Conservation (phyloP, 2,888 invertebrate species). For the Clunio marinus region DNA sequence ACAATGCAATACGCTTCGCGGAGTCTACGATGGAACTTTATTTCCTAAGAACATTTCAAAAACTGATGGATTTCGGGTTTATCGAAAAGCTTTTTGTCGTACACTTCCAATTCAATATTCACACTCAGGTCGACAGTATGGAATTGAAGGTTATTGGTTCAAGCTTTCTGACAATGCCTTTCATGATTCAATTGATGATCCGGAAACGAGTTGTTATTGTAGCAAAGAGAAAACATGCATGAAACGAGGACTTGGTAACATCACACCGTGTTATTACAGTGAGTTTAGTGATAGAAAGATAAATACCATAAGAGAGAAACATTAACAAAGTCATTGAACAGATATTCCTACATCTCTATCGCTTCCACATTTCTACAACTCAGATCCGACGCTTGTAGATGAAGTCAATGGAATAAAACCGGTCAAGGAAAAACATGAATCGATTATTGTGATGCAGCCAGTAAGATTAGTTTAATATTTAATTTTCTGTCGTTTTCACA, state of each 20-base stretch:
- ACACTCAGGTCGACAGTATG: slow-evolving; percentile 49
- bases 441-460: slow-evolving; percentile 65
- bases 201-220: slow-evolving; percentile 65
- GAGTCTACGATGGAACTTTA: slow-evolving; percentile 66
- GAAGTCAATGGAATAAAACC: slow-evolving; percentile 63
- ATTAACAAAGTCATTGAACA: slow-evolving; percentile 44
- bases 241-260: slow-evolving; percentile 61
- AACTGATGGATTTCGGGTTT: slow-evolving; percentile 59
- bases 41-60: slow-evolving; percentile 61
- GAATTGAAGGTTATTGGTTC: slow-evolving; percentile 60
- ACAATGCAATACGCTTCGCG: slow-evolving; percentile 63
- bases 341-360: slow-evolving; percentile 72
- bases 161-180: slow-evolving; percentile 59
- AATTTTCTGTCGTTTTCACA: background rate
- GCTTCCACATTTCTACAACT: slow-evolving; percentile 66
- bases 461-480: slow-evolving; percentile 50
- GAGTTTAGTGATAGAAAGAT: slow-evolving; percentile 44
- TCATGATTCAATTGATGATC: slow-evolving; percentile 54
- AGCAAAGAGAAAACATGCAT: slow-evolving; percentile 53
- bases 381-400: slow-evolving; percentile 57
- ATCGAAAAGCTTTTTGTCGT: slow-evolving; percentile 72
- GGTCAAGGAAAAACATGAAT: slow-evolving; percentile 52
- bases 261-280: slow-evolving; percentile 71
- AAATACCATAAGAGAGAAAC: slow-evolving; percentile 3
- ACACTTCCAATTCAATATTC: slow-evolving; percentile 57